Conservation (phyloP, 2,888 invertebrate species). For the Colostygia pectinataria region DNA sequence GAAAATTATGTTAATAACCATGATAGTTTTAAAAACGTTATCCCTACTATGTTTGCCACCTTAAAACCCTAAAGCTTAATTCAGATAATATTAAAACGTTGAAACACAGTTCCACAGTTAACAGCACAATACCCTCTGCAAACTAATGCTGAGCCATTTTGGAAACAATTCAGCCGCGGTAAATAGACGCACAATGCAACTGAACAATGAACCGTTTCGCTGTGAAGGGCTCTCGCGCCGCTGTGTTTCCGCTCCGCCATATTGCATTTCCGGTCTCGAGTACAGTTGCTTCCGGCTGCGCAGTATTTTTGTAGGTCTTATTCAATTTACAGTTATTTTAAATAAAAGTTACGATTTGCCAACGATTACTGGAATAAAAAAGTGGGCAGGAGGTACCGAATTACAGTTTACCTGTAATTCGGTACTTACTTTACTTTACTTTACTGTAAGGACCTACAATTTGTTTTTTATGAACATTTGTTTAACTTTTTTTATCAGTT, state of each 20-base stretch:
- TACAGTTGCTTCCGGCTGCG: conserved; percentile 18
- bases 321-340: neutral
- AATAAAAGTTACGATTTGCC: neutral
- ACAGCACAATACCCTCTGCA: conserved; percentile 14
- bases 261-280: conserved; percentile 29
- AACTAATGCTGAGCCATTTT: conserved; percentile 14
- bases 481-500: too few species aligned
- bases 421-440: too few species aligned
- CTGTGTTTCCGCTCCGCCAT: conserved; percentile 25
- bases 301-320: neutral
- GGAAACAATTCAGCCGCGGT: conserved; percentile 22
- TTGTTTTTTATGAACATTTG: too few species aligned
- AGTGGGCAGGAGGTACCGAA: too few species aligned
- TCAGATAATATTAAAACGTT: too few species aligned
- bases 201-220: conserved; percentile 22
- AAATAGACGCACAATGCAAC: conserved; percentile 18
- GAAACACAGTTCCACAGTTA: neutral
- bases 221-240: conserved; percentile 20
- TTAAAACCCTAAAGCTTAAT: too few species aligned
- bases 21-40: too few species aligned
- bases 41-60: too few species aligned
- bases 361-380: too few species aligned
- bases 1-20: too few species aligned
- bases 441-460: too few species aligned
- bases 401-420: too few species aligned